Percentiles rank a stretch among this genome's conserved stretches.
Conservation (phyloP, 2,888 invertebrate species). For the Orthosia gothica region DNA sequence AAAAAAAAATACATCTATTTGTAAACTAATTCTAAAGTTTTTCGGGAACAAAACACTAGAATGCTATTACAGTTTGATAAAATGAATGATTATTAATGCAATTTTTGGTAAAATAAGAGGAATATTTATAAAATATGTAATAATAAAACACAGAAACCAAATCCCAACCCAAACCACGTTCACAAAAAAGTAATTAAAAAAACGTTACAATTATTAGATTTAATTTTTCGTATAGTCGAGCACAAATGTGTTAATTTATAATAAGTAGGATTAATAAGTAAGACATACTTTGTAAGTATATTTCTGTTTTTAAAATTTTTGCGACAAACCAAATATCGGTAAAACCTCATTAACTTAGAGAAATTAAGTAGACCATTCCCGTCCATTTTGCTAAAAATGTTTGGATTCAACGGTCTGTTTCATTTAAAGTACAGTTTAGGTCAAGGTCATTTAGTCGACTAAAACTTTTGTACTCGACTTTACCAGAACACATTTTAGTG, state of each 20-base stretch:
- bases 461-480: conserved; percentile 72
- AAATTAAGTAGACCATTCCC: no score
- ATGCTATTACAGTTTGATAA: not conserved
- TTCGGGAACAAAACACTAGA: conserved; percentile 43
- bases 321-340: no score
- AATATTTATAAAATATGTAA: conserved; percentile 56
- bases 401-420: not conserved
- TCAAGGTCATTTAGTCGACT: not conserved
- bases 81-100: not conserved
- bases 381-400: no score
- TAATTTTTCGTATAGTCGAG: conserved; percentile 72
- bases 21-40: not conserved
- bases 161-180: conserved; percentile 88
- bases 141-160: conserved; percentile 83
- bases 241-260: conserved; percentile 67
- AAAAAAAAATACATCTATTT: not conserved
- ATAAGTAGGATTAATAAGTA: not conserved
- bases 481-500: conserved; percentile 80
- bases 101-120: conserved; percentile 16
- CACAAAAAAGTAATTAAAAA: conserved; percentile 78
- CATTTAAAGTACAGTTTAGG: not conserved
- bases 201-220: conserved; percentile 72
- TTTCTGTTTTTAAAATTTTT: no score
- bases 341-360: no score
- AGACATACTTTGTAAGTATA: not conserved